phyloP scores from a whole-genome alignment of 2,797 vertebrate genomes.

The Rhabdomys pumilio region DNA sequence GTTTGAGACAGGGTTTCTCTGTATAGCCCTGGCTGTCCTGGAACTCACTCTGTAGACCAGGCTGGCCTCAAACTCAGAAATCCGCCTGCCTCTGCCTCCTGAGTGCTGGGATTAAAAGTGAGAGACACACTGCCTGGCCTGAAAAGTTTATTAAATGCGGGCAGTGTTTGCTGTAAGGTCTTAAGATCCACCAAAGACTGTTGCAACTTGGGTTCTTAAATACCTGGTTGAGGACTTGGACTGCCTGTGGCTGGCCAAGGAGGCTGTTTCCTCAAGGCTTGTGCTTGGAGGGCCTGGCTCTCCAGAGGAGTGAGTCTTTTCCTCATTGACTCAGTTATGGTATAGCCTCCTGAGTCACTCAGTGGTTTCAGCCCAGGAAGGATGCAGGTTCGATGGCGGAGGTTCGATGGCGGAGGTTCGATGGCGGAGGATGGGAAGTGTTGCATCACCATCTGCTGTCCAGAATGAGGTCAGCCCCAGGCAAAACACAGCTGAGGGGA shows the following conservation, averaged over 20 bases:
- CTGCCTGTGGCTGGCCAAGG: background rate
- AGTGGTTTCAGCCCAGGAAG: background rate
- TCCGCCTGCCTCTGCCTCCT: too few relatives aligned
- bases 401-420: too few relatives aligned
- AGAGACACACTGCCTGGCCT: too few relatives aligned
- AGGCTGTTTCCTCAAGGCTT: background rate
- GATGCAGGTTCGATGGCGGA: background rate
- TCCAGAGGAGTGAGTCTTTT: background rate
- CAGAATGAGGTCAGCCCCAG: background rate
- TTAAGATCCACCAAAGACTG: background rate
- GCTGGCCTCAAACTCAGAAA: too few relatives aligned
- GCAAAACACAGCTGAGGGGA: fast-evolving
- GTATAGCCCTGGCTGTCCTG: too few relatives aligned
- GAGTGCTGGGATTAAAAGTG: too few relatives aligned
- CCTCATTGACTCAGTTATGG: background rate
- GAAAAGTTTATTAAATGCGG: fast-evolving
- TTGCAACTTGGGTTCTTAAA: background rate
- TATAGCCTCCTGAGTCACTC: background rate
- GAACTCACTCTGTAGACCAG: too few relatives aligned
- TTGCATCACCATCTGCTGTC: background rate
- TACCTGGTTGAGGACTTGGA: background rate
- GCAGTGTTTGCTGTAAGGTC: background rate
- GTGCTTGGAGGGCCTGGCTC: background rate
- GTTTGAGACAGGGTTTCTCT: too few relatives aligned
- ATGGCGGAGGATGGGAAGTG: fast-evolving